Percentiles rank a stretch among this genome's conserved stretches.
Evolutionary conservation across 2,888 invertebrate species (phyloP).

Genomic region (Luperina testacea): DNA sequence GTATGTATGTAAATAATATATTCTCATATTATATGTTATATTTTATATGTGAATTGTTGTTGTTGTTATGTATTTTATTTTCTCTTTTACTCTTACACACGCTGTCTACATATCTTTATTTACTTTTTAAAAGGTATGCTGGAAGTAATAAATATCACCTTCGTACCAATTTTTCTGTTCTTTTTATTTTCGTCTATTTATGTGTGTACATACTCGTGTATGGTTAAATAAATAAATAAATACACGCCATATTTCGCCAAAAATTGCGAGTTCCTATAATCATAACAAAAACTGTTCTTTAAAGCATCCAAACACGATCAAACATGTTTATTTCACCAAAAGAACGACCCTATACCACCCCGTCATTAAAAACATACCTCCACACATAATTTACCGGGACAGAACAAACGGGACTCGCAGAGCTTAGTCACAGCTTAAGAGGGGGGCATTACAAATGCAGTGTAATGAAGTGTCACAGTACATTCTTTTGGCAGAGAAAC

Average conservation of each 20-base stretch:
- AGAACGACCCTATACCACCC: neutral
- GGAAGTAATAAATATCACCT: no score
- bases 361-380: constrained; percentile 31
- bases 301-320: neutral
- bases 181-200: no score
- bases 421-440: constrained; percentile 15
- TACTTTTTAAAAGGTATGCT: no score
- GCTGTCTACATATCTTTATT: no score
- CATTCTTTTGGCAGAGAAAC: constrained; percentile 46
- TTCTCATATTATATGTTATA: no score
- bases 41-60: no score
- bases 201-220: no score
- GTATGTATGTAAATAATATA: no score
- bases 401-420: constrained; percentile 21
- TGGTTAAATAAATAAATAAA: no score
- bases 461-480: constrained; percentile 61
- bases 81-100: no score
- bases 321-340: neutral
- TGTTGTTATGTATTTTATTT: no score
- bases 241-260: neutral
- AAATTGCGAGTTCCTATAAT: neutral
- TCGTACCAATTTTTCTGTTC: no score
- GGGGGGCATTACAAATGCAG: constrained; percentile 42
- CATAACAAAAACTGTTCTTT: neutral
- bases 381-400: constrained; percentile 24